Percentiles rank a stretch among this genome's conserved stretches.
Evolutionary conservation across 2,113 vertebrate genomes (phyloP).

Genomic region (Trogon surrucura): DNA sequence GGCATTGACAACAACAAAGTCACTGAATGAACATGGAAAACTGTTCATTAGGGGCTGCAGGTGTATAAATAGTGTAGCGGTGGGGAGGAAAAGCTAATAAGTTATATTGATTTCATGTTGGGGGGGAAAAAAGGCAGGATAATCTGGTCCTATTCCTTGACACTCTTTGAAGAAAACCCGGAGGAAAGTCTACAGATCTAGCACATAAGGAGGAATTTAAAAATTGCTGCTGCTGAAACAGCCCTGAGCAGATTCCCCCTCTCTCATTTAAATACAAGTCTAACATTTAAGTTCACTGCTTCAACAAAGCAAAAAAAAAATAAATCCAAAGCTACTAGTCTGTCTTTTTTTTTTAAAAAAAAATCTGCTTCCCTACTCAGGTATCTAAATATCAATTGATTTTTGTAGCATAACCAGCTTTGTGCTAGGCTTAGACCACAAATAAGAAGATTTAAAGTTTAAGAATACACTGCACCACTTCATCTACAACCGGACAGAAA

Average conservation of each 20-base stretch:
- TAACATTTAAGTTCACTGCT: neutral
- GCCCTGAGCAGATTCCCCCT: neutral
- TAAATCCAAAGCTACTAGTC: neutral
- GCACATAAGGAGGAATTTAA: neutral
- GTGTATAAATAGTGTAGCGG: neutral
- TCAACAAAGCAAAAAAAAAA: neutral
- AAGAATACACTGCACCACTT: neutral
- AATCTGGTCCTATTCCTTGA: neutral
- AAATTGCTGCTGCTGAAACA: neutral
- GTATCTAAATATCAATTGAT: neutral
- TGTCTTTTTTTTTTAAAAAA: neutral
- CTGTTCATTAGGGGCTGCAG: neutral
- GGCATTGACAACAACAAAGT: constrained; percentile 15
- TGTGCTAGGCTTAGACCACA: neutral
- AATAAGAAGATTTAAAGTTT: neutral
- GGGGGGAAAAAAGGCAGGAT: neutral
- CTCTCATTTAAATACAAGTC: neutral
- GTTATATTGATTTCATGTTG: neutral
- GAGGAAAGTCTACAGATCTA: neutral
- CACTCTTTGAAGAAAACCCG: neutral
- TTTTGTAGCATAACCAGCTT: neutral
- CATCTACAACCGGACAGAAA: neutral
- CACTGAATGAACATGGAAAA: neutral
- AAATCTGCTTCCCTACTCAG: neutral
- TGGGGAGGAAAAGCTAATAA: neutral